Base-by-base conservation (phyloP, 2,888 invertebrate species). In the Siphlonurus alternatus region DNA sequence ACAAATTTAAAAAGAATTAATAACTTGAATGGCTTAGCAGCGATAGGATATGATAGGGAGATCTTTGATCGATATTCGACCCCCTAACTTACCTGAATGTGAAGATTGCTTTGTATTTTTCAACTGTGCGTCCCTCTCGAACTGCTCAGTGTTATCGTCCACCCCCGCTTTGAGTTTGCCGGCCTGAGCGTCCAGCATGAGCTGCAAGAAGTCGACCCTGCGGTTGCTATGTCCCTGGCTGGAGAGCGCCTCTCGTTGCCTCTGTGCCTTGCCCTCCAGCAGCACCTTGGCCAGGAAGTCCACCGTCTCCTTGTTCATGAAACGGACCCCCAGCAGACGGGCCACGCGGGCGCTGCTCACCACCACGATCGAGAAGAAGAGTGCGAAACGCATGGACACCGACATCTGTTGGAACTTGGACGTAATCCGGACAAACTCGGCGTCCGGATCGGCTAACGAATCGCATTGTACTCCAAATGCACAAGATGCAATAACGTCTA, bases 401-500 rank as follows among this genome's bases (percentile, higher is more conserved):
- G 67, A 61, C 10, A 71, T 66, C 10, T 68, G 66, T 25, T 67
- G 68, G 64, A 71, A 71, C 23, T 66, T 64, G 2, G 69, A 65
- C 1, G 70, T 68, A 51, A 67, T 65, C 60, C 78, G 77, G 5
- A 79, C 72, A 70, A 81, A 81, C 68, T 79, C 75, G 1, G 80
- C 76, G 68, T 80, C 77, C 67, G 76, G 76, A 67, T 77, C 76
- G 61, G 73, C 76, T n/a, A 80, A 71, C 5, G 79, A 78, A 67
- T 80, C 77, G 66, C 78, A 77, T 69, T 79, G 78, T 18, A 81
- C 78, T 1, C 81, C 81, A 74, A 81, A 81, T 20, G 80, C 81
- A 72, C 80, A 80, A 20, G 78, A 77, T n/a, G 80, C 81, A 64
- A 81, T 81, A 1, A 80, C 78, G 72, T 81, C 81, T 63, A 81